Evolutionary conservation across 2,797 vertebrate genomes (phyloP), one percentile per base, ranked within the genome.

Genomic region (Sebastiscus albofasciatus): DNA sequence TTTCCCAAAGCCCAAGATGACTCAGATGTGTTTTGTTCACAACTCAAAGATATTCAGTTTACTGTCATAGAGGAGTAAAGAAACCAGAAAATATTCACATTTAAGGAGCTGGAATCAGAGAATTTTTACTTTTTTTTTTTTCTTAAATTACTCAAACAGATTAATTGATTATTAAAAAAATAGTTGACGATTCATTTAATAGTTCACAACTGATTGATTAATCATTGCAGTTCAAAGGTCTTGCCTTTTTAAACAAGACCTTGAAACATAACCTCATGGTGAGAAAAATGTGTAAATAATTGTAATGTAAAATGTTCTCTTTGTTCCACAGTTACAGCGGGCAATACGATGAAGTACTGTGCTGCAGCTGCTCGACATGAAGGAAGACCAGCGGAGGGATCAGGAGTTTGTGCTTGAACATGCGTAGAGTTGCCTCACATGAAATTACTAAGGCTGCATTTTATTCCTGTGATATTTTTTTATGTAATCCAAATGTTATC

Each of bases 321-420:
- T 24, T 80, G 65, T 69, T 84, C 34, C 64, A 42, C 92, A 96
- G 96, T 91, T 96, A 96, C 94, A 96, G 94, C 7, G 94, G 95
- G 4, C 93, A 72, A 24, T 96, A 96, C 54, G 96, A 96, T 82
- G 90, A 94, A 82, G 89, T 95, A 4, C 81, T 96, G 2, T 96
- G 96, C 91, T 95, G 94, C 88, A 80, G 91, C 73, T 96, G 96
- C 72, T 92, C 93, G 0, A 93, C 93, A 18, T 96, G 88, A 92
- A 82, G 54, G 56, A 79, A 5, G 26, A 72, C 72, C 24, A n/a
- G 6, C 64, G 18, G 36, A 72, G 0, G n/a, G 59, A 61, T 52
- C 34, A 1, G 64, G 39, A 76, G 49, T 70, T 75, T 65, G 31
- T 58, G 56, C 69, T 77, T 84, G 70, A 87, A 81, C 27, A 73